phyloP scores from a whole-genome alignment of 2,113 vertebrate genomes.

The Zosterops hypoxanthus region DNA sequence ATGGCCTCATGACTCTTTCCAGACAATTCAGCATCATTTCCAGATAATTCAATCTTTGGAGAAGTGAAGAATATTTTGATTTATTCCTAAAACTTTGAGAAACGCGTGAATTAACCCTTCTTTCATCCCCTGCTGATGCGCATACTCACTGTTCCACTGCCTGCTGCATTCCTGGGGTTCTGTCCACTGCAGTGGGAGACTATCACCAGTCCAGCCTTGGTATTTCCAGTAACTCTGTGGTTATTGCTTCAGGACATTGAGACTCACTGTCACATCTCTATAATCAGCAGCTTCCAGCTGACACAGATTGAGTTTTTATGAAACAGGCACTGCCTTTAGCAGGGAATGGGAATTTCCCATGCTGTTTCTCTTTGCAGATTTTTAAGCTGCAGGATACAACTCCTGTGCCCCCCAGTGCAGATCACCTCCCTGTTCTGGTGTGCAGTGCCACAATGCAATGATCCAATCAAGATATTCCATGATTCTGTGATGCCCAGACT shows the following conservation, averaged over 20 bases:
- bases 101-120: fast-evolving
- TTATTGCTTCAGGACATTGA: background rate
- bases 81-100: background rate
- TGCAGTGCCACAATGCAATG: fast-evolving
- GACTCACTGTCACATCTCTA: background rate
- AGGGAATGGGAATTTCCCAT: background rate
- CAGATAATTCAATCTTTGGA: background rate
- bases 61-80: background rate
- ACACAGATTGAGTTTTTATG: background rate
- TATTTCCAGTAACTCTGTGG: background rate
- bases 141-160: background rate
- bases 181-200: too few species aligned
- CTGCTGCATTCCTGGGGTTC: background rate
- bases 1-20: background rate
- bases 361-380: background rate
- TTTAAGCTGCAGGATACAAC: background rate
- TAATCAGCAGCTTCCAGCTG: background rate
- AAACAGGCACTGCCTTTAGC: background rate
- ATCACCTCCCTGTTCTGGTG: background rate
- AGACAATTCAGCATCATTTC: background rate
- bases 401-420: fast-evolving
- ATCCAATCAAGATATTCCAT: fast-evolving
- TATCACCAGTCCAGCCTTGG: background rate
- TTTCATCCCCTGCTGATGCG: background rate
- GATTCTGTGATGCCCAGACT: background rate